A percentile compares a stretch with the other conserved stretches of the same genome.
These are phyloP conservation scores for Sebastes matsubarae DNA, from an alignment of 2,797 vertebrate species.

Conservation along the genomic window DNA sequence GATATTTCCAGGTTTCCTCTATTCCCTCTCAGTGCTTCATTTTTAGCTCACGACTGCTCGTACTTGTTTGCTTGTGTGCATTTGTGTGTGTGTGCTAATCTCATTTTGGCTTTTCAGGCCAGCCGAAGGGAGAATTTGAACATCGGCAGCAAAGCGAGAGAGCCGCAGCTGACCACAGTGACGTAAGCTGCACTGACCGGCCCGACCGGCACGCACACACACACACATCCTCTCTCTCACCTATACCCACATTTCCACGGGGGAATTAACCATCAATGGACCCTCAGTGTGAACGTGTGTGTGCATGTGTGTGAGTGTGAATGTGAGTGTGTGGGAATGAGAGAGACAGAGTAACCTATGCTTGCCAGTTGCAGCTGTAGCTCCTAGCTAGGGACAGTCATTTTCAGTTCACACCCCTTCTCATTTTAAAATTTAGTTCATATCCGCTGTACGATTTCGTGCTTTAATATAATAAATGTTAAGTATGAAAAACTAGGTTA, in stretches of 20 bases:
- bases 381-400: slow-evolving; percentile 14
- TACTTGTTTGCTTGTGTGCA: slow-evolving; percentile 50
- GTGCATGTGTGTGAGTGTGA: background rate
- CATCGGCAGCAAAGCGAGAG: slow-evolving; percentile 49
- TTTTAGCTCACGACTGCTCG: slow-evolving; percentile 59
- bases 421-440: slow-evolving; percentile 21
- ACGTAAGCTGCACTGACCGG: slow-evolving; percentile 52
- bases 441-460: background rate
- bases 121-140: slow-evolving; percentile 60
- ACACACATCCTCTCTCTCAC: slow-evolving; percentile 41
- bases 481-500: slow-evolving; percentile 15
- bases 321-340: background rate
- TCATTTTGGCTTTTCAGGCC: slow-evolving; percentile 55
- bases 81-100: slow-evolving; percentile 47
- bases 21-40: slow-evolving; percentile 41
- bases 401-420: slow-evolving; percentile 5
- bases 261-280: slow-evolving; percentile 68
- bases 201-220: slow-evolving; percentile 1
- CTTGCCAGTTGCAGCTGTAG: slow-evolving; percentile 60
- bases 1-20: slow-evolving; percentile 23
- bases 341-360: slow-evolving; percentile 33
- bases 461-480: slow-evolving; percentile 27
- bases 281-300: slow-evolving; percentile 55
- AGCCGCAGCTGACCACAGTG: slow-evolving; percentile 75
- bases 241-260: slow-evolving; percentile 50